These are phyloP conservation scores for Xiphophorus maculatus DNA, from an alignment of 2,113 vertebrate species.

Conservation along the genomic window DNA sequence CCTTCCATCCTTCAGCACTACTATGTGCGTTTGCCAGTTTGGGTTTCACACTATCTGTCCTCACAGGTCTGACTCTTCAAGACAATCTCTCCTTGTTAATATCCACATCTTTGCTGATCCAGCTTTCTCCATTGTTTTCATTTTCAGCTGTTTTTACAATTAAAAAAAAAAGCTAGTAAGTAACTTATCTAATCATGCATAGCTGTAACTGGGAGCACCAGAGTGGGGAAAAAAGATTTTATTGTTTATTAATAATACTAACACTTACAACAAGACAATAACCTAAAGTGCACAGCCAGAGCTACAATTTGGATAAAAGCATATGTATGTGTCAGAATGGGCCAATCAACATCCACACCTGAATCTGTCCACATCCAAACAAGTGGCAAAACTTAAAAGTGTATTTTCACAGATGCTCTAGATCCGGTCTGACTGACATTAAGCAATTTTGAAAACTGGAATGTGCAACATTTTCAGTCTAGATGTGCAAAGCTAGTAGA, in stretches of 20 bases:
- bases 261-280: background rate
- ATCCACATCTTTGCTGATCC: background rate
- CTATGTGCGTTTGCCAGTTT: conserved; percentile 17
- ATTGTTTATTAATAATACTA: background rate
- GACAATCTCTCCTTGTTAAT: background rate
- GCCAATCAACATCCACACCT: too few relatives aligned
- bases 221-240: background rate
- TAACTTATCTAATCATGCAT: background rate
- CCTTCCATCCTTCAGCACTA: conserved; percentile 32
- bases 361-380: too few relatives aligned
- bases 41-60: conserved; percentile 28
- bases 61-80: background rate
- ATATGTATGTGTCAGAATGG: too few relatives aligned
- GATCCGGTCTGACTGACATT: too few relatives aligned
- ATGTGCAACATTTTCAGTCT: too few relatives aligned
- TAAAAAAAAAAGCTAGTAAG: background rate
- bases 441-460: too few relatives aligned
- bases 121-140: background rate
- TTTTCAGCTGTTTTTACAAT: background rate
- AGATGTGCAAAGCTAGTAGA: too few relatives aligned
- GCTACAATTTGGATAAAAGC: too few relatives aligned
- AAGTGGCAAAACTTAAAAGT: too few relatives aligned
- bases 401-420: too few relatives aligned
- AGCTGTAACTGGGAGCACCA: background rate
- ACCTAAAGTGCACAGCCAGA: too few relatives aligned